Conservation (phyloP, 2,797 vertebrate genomes). For the Pogonophryne albipinna region DNA sequence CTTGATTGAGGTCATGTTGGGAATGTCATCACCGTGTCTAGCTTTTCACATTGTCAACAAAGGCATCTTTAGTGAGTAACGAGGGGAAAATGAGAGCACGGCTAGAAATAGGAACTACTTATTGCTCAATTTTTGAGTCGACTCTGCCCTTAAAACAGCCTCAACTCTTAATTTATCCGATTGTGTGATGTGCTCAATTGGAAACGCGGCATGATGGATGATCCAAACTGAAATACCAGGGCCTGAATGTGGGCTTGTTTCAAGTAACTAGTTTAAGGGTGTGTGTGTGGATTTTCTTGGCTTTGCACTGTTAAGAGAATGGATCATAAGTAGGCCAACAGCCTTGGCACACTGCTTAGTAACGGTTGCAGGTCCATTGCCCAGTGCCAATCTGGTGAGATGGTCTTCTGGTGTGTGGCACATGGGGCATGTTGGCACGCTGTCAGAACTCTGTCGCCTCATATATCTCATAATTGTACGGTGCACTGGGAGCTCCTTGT, state of each 20-base stretch:
- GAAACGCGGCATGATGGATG: slow-evolving; percentile 24
- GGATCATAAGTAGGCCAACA: slow-evolving; percentile 72
- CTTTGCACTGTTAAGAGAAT: slow-evolving; percentile 62
- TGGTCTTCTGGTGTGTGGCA: slow-evolving; percentile 66
- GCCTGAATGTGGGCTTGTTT: slow-evolving; percentile 45
- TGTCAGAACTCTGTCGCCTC: slow-evolving; percentile 66
- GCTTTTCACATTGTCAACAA: slow-evolving; percentile 70
- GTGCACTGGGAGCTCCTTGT: slow-evolving; percentile 61
- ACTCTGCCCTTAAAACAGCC: slow-evolving; percentile 18
- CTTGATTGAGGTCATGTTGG: slow-evolving; percentile 77
- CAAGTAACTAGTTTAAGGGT: slow-evolving; percentile 43
- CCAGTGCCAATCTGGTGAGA: slow-evolving; percentile 71
- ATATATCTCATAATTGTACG: slow-evolving; percentile 74
- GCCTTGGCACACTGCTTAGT: slow-evolving; percentile 68
- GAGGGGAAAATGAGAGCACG: slow-evolving; percentile 45
- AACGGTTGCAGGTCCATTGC: slow-evolving; percentile 68
- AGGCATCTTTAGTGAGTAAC: slow-evolving; percentile 64
- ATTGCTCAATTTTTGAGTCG: slow-evolving; percentile 56
- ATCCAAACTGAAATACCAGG: slow-evolving; percentile 44
- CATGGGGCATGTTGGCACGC: slow-evolving; percentile 62
- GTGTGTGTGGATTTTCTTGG: slow-evolving; percentile 46
- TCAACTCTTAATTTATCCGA: slow-evolving; percentile 37
- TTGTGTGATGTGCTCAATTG: slow-evolving; percentile 32
- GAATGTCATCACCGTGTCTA: slow-evolving; percentile 69
- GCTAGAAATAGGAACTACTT: slow-evolving; percentile 47